Evolutionary conservation across 1,140 invertebrate genomes (phyloP).

Genomic region (Nilaparvata lugens): DNA sequence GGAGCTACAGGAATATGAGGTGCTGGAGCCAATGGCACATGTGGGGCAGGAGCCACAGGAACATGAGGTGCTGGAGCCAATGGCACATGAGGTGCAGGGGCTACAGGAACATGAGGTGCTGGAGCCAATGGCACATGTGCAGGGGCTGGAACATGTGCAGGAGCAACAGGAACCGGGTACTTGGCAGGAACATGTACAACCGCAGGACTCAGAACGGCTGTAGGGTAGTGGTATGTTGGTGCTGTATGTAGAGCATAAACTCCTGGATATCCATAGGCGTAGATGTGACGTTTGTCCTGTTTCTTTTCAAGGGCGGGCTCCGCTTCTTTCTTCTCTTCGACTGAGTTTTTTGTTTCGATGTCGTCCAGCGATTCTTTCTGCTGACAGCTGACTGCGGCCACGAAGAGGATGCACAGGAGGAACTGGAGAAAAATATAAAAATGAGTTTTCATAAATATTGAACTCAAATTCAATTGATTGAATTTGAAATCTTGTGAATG

Average conservation of each 20-base stretch:
- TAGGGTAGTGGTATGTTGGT: background rate
- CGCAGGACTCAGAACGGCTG: background rate
- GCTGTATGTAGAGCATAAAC: too few species aligned
- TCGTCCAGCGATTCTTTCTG: background rate
- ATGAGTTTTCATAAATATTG: too few species aligned
- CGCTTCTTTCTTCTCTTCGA: background rate
- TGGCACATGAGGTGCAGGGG: background rate
- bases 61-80: background rate
- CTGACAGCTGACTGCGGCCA: background rate
- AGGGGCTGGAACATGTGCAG: background rate
- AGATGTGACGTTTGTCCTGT: constrained; percentile 8
- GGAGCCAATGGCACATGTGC: background rate
- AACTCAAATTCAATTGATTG: too few species aligned
- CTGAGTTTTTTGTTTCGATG: background rate
- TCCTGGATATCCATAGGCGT: constrained; percentile 4
- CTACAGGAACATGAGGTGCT: background rate
- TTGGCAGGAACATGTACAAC: background rate
- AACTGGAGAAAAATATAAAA: too few species aligned
- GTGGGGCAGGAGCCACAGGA: background rate
- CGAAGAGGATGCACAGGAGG: too few species aligned
- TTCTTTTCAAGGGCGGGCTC: background rate
- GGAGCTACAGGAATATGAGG: background rate
- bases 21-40: background rate
- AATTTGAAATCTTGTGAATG: too few species aligned
- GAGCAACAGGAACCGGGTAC: background rate